A percentile compares a stretch with the other conserved stretches of the same genome.
Evolutionary conservation across 1,140 invertebrate genomes (phyloP).

Genomic region (Orchesella cincta): DNA sequence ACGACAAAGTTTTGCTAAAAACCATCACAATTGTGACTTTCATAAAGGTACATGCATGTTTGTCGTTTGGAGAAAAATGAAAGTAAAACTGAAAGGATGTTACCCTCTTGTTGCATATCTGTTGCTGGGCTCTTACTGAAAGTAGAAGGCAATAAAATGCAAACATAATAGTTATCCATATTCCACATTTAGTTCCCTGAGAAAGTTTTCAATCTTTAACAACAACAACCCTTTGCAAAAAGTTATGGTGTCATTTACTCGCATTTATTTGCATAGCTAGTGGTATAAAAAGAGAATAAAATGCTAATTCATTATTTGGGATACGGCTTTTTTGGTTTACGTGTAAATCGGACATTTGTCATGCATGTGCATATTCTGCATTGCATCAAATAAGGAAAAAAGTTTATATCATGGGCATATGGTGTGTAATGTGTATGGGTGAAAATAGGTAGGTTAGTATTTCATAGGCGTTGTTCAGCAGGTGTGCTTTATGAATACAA

Average conservation of each 20-base stretch:
- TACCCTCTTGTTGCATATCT: neutral
- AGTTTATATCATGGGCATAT: no score
- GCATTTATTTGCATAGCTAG: neutral
- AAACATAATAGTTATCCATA: no score
- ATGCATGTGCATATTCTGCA: no score
- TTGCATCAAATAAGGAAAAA: no score
- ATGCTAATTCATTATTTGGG: no score
- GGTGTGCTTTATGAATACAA: neutral
- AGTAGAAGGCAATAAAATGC: neutral
- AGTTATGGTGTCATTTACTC: conserved; percentile 14
- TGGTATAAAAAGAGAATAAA: no score
- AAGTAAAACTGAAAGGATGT: conserved; percentile 8
- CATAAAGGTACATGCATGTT: neutral
- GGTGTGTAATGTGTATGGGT: no score
- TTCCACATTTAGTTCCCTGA: no score
- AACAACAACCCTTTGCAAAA: neutral
- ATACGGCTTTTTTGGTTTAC: no score
- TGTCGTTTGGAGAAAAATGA: neutral
- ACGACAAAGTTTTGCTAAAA: conserved; percentile 12
- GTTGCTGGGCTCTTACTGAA: neutral
- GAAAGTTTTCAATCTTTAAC: neutral
- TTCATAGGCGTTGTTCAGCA: neutral
- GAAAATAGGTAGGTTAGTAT: neutral
- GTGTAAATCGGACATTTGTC: no score
- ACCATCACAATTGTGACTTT: neutral